phyloP scores from a whole-genome alignment of 2,113 vertebrate genomes.

The Eretmochelys imbricata region DNA sequence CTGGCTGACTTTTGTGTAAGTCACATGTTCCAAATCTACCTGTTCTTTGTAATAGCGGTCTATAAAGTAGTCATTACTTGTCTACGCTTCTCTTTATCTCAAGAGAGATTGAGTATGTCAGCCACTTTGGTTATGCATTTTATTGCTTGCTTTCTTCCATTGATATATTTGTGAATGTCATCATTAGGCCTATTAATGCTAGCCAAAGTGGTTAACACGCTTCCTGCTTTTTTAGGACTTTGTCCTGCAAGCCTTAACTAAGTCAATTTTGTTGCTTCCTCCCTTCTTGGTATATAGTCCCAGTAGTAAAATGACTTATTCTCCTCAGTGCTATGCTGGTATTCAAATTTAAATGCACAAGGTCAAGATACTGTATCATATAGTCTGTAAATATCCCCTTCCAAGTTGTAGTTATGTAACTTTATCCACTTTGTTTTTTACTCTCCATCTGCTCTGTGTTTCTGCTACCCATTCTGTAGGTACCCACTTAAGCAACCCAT shows the following conservation, averaged over 20 bases:
- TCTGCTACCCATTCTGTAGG: background rate
- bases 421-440: background rate
- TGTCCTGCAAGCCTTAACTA: background rate
- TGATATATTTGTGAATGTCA: background rate
- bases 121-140: fast-evolving
- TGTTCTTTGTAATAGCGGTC: fast-evolving
- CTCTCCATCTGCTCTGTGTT: background rate
- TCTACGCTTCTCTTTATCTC: background rate
- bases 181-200: background rate
- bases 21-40: constrained; percentile 5
- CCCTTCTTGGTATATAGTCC: background rate
- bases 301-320: background rate
- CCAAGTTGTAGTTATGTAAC: fast-evolving
- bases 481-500: constrained; percentile 38
- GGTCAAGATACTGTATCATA: background rate
- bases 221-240: background rate
- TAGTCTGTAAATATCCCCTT: fast-evolving
- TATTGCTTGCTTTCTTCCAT: background rate
- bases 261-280: background rate
- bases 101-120: fast-evolving
- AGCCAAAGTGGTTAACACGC: background rate
- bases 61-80: background rate
- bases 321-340: background rate
- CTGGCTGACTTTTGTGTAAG: background rate
- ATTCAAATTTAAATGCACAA: background rate